Conservation (phyloP, 2,113 vertebrate genomes). For the Cavia aperea region DNA sequence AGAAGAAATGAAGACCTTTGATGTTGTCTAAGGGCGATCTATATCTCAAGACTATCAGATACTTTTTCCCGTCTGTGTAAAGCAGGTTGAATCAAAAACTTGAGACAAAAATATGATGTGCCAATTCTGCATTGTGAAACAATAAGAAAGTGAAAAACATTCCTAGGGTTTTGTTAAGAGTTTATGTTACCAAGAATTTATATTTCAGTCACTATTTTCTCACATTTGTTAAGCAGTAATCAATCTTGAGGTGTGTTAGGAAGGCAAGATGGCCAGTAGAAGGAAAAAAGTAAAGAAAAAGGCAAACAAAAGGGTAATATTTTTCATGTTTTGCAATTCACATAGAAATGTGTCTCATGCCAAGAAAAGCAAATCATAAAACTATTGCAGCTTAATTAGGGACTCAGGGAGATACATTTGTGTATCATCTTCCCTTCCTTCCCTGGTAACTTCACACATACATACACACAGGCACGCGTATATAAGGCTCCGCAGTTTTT, state of each 20-base stretch:
- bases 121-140: not conserved
- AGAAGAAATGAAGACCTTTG: not conserved
- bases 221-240: not conserved
- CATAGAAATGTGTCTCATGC: not conserved
- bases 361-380: not conserved
- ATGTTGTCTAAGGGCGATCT: not conserved
- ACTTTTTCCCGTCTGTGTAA: not conserved
- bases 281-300: not conserved
- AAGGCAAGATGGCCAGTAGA: not conserved
- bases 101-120: not conserved
- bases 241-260: not conserved
- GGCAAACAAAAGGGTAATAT: not conserved
- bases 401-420: not conserved
- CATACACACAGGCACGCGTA: not conserved
- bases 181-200: not conserved
- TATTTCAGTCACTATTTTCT: conserved; percentile 5
- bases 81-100: not conserved
- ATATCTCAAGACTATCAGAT: not conserved
- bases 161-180: not conserved
- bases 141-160: not conserved
- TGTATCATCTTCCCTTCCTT: not conserved
- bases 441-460: not conserved
- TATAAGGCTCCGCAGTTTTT: not conserved
- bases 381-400: not conserved
- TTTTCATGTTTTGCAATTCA: conserved; percentile 1